Evolutionary conservation across 2,888 invertebrate genomes (phyloP).

Genomic region (Spisula subtruncata): DNA sequence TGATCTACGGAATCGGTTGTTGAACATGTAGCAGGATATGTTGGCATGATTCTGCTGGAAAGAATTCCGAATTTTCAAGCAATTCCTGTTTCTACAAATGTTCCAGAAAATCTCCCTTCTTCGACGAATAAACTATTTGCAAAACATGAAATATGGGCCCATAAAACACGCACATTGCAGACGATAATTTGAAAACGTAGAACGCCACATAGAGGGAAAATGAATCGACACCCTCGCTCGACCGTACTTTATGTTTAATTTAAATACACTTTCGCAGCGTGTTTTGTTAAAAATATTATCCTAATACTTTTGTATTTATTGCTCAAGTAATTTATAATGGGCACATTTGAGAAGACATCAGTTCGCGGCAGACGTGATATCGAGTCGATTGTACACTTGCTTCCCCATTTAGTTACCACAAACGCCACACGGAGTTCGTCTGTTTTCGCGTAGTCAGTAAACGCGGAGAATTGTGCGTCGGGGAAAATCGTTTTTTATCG

Average conservation of each 20-base stretch:
- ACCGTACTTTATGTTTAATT: slow-evolving; percentile 18
- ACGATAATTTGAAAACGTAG: slow-evolving; percentile 59
- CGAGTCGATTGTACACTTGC: background rate
- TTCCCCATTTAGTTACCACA: slow-evolving; percentile 1
- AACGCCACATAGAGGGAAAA: slow-evolving; percentile 22
- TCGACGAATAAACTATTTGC: slow-evolving; percentile 35
- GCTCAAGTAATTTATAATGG: slow-evolving; percentile 47
- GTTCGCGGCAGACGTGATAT: slow-evolving; percentile 39
- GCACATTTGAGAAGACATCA: slow-evolving; percentile 38
- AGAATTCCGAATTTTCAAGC: background rate
- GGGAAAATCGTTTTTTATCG: slow-evolving; percentile 33
- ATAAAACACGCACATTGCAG: slow-evolving; percentile 50
- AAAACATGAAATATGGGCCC: slow-evolving; percentile 58
- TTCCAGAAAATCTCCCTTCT: slow-evolving; percentile 22
- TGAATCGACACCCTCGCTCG: background rate
- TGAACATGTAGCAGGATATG: too few species aligned
- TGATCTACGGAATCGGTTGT: too few species aligned
- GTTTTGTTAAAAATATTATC: slow-evolving; percentile 37
- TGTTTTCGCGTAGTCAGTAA: slow-evolving; percentile 41
- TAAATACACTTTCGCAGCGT: slow-evolving; percentile 25
- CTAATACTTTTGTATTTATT: slow-evolving; percentile 38
- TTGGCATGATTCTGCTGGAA: too few species aligned
- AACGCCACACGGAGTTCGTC: slow-evolving; percentile 49
- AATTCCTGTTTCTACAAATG: background rate
- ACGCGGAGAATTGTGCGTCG: slow-evolving; percentile 41